Conservation (phyloP, 2,113 vertebrate species). For the Egretta garzetta region DNA sequence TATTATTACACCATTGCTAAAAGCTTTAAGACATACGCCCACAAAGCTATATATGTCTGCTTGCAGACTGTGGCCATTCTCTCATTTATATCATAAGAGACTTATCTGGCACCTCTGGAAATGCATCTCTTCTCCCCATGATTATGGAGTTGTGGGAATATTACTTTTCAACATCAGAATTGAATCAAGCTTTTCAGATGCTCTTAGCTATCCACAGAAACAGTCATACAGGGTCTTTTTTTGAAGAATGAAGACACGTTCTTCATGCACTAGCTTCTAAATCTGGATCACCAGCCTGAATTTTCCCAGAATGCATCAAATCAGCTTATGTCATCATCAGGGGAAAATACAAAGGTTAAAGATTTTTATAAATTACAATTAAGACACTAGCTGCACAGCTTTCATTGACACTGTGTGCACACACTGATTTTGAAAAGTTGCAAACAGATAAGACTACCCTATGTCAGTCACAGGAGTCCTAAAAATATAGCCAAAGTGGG, state of each 20-base stretch:
- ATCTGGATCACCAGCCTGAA: not conserved
- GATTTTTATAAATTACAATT: rapidly evolving
- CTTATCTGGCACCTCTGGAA: not conserved
- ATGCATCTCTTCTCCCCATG: not conserved
- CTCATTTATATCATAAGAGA: not conserved
- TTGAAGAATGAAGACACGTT: not conserved
- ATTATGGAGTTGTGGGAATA: not conserved
- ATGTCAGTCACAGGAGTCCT: not conserved
- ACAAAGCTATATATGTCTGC: not conserved
- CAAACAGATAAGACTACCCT: not conserved
- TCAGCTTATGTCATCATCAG: not conserved
- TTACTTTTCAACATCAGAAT: not conserved
- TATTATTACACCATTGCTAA: not conserved
- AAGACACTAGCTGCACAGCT: not conserved
- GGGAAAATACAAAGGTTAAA: not conserved
- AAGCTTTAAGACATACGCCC: not conserved
- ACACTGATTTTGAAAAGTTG: not conserved
- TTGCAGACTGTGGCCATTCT: rapidly evolving
- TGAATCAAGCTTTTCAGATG: not conserved
- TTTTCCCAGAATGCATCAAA: not conserved
- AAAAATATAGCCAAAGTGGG: not conserved
- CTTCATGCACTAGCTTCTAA: not conserved
- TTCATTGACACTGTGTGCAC: not conserved
- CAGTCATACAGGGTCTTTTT: not conserved
- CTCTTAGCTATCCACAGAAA: not conserved